Conservation (phyloP, 2,113 vertebrate genomes). For the Octodon degus region DNA sequence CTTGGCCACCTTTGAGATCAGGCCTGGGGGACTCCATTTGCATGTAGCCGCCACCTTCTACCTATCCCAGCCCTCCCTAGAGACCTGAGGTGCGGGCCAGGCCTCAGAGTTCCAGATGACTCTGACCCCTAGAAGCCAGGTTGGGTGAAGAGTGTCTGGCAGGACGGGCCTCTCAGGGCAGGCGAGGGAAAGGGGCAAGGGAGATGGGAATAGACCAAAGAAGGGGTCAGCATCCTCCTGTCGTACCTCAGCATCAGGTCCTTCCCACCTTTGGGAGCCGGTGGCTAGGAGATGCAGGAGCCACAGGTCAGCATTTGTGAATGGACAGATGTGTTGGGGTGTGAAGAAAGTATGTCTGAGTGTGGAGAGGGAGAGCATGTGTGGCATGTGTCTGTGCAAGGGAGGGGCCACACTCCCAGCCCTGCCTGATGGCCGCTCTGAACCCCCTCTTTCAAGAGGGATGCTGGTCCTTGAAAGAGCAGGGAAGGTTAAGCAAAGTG, state of each 20-base stretch:
- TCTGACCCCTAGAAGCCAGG: background rate
- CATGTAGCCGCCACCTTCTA: too few relatives aligned
- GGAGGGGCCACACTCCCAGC: background rate
- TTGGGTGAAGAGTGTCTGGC: background rate
- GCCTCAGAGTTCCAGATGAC: background rate
- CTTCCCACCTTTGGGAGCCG: background rate
- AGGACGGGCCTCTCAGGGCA: background rate
- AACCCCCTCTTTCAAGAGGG: background rate
- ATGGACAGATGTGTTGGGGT: background rate
- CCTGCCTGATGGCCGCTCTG: background rate
- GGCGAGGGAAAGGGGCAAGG: too few relatives aligned
- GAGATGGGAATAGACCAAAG: background rate
- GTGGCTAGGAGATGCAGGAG: background rate
- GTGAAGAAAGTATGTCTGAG: background rate
- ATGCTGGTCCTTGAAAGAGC: background rate
- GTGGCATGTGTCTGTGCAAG: conserved; percentile 59
- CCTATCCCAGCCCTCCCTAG: background rate
- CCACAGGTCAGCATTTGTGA: background rate
- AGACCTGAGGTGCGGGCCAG: background rate
- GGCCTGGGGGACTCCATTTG: background rate
- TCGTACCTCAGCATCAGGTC: background rate
- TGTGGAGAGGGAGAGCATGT: background rate
- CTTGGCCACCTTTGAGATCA: background rate
- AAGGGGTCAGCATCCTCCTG: background rate
- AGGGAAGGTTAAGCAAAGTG: background rate